Percentiles rank a stretch among this genome's conserved stretches.
Evolutionary conservation across 2,113 vertebrate genomes (phyloP).

Genomic region (Lota lota): DNA sequence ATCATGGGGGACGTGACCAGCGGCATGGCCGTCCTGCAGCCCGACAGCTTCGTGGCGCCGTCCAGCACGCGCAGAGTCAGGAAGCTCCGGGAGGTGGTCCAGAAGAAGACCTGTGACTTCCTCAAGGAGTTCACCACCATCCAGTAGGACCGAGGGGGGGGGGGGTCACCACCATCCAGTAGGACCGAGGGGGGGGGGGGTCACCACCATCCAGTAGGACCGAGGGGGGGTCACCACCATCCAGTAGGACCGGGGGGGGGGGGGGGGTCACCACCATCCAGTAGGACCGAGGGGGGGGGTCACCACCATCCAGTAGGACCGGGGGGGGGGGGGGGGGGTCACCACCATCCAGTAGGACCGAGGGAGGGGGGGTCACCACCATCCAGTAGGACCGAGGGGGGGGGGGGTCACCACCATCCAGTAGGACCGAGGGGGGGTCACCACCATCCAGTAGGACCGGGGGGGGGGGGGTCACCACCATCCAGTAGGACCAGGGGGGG

Average conservation of each 20-base stretch:
- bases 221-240: too few relatives aligned
- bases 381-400: too few relatives aligned
- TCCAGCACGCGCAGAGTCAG: conserved; percentile 82
- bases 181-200: too few relatives aligned
- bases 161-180: background rate
- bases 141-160: conserved; percentile 58
- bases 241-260: too few relatives aligned
- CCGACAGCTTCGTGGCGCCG: conserved; percentile 88
- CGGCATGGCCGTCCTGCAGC: conserved; percentile 92
- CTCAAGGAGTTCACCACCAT: conserved; percentile 85
- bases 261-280: background rate
- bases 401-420: too few relatives aligned
- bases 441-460: too few relatives aligned
- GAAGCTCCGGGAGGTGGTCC: conserved; percentile 88
- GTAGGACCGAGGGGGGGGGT: background rate
- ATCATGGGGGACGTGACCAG: conserved; percentile 96
- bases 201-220: background rate
- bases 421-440: too few relatives aligned
- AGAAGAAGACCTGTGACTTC: conserved; percentile 94
- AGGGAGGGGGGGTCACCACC: too few relatives aligned
- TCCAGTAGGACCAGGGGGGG: too few relatives aligned
- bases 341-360: too few relatives aligned
- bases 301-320: background rate
- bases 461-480: too few relatives aligned
- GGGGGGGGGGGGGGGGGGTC: background rate